Evolutionary conservation across 1,140 invertebrate genomes (phyloP), one percentile per base, ranked within the genome.

Genomic region (Himalopsyche phryganea): DNA sequence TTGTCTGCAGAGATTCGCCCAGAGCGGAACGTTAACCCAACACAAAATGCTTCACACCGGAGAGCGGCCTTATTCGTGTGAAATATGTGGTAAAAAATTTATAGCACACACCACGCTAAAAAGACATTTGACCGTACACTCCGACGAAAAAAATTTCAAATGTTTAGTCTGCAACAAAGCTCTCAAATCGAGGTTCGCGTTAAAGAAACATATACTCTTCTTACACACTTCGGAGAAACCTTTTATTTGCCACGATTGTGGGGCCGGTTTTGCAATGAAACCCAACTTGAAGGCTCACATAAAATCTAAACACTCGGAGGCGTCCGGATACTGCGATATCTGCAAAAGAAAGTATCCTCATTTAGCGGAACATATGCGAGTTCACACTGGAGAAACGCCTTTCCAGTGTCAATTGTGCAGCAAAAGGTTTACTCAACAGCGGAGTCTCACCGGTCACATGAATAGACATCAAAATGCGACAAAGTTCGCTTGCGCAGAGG

Each of bases 1-100:
- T 15, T 61, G 60, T 35, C 44, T 48, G 11, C 20, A 41, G 32
- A 14, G 41, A 13, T 61, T 61, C 44, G 19, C 47, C 3, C 53
- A 85, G 15, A 32, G 33, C 11, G 38, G 49, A 10, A 49, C 40
- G 11, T 40, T 48, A 1, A 51, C 17, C 14, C 42, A 46, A 18
- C 58, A 60, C 17, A 48, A 41, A 3, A 48, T 19, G 55, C 84
- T 85, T 44, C 91, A 94, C 67, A 93, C 90, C 1, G 89, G 89
- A 6, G 89, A 87, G 45, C 89, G 90, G 80, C 90, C 90, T 1
- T 86, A 82, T 58, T 79, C 80, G 19, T 86, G 84, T 61, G 82
- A 84, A 69, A 83, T 81, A 65, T 86, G 84, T 66, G 82, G 82
- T 1, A 85, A 85, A 71, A 71, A 74, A 55, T 87, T 87, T 58